Conservation (phyloP, 1,140 invertebrate species). For the Hycleus phaleratus region DNA sequence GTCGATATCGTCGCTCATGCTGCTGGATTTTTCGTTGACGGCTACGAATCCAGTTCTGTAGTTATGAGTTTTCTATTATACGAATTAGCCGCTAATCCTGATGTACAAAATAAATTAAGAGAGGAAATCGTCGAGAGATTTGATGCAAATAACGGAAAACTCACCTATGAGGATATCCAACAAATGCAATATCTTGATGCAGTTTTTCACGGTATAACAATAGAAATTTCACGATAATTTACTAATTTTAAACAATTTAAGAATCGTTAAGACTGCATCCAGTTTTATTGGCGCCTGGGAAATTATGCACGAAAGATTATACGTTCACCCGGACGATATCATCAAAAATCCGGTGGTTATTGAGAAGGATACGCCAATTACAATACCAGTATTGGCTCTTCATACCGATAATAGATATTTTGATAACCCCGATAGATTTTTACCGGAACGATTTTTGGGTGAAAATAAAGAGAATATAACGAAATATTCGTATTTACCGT, state of each 20-base stretch:
- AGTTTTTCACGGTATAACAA: constrained; percentile 37
- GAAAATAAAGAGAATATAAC: constrained; percentile 36
- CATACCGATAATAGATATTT: constrained; percentile 47
- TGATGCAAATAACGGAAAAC: constrained; percentile 26
- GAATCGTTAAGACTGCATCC: constrained; percentile 45
- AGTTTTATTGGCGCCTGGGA: constrained; percentile 35
- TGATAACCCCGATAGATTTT: constrained; percentile 48
- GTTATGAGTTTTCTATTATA: constrained; percentile 38
- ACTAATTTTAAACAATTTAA: constrained; percentile 14
- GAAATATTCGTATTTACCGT: constrained; percentile 45
- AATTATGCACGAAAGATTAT: constrained; percentile 18
- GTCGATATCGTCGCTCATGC: constrained; percentile 54
- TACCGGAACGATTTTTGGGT: constrained; percentile 52
- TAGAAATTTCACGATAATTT: not conserved
- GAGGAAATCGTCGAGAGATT: constrained; percentile 48
- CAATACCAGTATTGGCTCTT: constrained; percentile 49
- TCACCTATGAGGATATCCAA: constrained; percentile 43
- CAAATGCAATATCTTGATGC: constrained; percentile 45
- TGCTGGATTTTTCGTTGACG: constrained; percentile 51
- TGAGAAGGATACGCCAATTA: constrained; percentile 44
- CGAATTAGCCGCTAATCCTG: constrained; percentile 52
- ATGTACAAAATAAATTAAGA: constrained; percentile 57
- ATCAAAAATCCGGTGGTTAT: constrained; percentile 29
- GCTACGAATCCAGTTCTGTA: constrained; percentile 46
- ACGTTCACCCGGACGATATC: constrained; percentile 18